Evolutionary conservation across 2,888 invertebrate species (phyloP).

Genomic region (Rugalucina vietnamica): DNA sequence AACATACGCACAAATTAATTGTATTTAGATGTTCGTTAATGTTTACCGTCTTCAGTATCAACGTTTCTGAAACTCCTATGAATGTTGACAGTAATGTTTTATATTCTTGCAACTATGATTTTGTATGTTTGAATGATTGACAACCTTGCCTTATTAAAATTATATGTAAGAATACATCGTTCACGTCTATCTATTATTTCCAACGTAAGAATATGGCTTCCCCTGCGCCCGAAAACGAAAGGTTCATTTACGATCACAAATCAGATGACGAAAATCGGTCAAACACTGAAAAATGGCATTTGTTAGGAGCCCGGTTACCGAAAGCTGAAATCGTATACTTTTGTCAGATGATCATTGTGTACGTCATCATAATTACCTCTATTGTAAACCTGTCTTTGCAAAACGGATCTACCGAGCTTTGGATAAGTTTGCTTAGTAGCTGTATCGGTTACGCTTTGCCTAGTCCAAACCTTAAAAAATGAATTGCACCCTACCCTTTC

Average conservation of each 20-base stretch:
- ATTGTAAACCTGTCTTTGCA: conserved; percentile 45
- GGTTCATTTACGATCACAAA: conserved; percentile 20
- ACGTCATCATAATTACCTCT: conserved; percentile 48
- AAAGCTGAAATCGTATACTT: conserved; percentile 57
- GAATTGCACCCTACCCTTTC: no score
- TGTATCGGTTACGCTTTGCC: neutral
- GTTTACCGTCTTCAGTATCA: no score
- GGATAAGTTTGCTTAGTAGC: conserved; percentile 31
- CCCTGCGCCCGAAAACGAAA: conserved; percentile 25
- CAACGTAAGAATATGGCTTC: conserved; percentile 20
- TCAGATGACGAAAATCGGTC: neutral
- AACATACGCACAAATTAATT: no score
- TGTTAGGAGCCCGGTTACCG: conserved; percentile 40
- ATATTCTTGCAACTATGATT: no score
- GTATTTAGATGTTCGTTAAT: no score
- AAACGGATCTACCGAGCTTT: conserved; percentile 28
- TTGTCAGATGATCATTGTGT: conserved; percentile 53
- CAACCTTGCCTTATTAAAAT: no score
- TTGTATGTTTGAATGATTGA: no score
- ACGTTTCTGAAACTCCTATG: no score
- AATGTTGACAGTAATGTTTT: no score
- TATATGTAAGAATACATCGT: no score
- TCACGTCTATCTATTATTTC: no score
- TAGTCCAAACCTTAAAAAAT: neutral
- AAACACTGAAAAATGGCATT: conserved; percentile 44